A percentile compares a stretch with the other conserved stretches of the same genome.
phyloP scores from a whole-genome alignment of 2,797 vertebrate species.

The Cryptoprocta ferox region DNA sequence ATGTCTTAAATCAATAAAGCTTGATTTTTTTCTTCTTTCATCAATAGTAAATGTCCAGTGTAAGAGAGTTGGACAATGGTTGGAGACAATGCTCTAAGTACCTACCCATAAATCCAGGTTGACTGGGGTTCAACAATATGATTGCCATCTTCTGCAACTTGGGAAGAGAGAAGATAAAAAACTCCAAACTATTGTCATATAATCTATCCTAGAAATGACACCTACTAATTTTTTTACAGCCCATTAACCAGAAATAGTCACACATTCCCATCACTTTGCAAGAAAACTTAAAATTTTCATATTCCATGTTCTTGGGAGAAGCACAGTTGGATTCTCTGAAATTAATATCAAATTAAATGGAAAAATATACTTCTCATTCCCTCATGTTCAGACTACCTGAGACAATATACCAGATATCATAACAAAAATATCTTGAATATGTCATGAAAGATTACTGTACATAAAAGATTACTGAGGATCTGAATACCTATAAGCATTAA shows the following conservation, averaged over 20 bases:
- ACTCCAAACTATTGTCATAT: background rate
- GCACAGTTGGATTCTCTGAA: background rate
- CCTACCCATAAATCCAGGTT: background rate
- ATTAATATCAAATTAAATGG: background rate
- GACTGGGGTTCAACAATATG: background rate
- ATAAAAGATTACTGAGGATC: background rate
- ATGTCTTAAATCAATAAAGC: background rate
- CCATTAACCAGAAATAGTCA: background rate
- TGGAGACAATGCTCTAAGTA: background rate
- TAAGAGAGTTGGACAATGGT: background rate
- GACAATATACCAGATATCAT: background rate
- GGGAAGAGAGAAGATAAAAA: background rate
- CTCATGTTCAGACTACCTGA: background rate
- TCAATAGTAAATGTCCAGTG: background rate
- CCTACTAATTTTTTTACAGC: background rate
- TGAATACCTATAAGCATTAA: background rate
- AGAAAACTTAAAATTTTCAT: conserved; percentile 26
- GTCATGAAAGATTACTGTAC: background rate
- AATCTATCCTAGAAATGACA: background rate
- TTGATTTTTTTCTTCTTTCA: background rate
- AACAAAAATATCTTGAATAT: background rate
- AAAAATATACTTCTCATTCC: background rate
- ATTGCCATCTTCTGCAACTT: background rate
- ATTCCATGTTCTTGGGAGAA: background rate
- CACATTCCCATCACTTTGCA: background rate